phyloP scores from a whole-genome alignment of 2,113 vertebrate species.

The Acrocephalus arundinaceus region DNA sequence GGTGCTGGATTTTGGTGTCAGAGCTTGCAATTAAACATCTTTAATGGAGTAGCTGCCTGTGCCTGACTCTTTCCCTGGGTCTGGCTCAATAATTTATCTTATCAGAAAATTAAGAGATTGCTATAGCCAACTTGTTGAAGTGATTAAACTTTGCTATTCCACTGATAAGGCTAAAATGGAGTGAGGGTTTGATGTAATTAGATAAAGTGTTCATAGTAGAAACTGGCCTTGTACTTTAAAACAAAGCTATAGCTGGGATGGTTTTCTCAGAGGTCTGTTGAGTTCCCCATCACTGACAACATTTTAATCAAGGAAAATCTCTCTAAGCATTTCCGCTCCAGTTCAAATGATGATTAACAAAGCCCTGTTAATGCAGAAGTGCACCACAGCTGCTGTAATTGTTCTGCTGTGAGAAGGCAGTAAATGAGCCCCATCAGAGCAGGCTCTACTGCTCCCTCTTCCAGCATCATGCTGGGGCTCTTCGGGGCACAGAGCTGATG shows the following conservation, averaged over 20 bases:
- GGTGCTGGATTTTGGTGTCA: not conserved
- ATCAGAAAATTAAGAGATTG: not conserved
- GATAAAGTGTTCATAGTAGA: not conserved
- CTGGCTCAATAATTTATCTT: not conserved
- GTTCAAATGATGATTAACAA: constrained; percentile 25
- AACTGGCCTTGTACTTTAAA: not conserved
- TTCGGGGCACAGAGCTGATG: not conserved
- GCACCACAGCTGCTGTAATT: not conserved
- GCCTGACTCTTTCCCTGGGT: not conserved
- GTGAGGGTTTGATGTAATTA: not conserved
- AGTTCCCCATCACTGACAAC: not conserved
- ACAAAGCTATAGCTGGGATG: not conserved
- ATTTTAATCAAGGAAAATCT: constrained; percentile 34
- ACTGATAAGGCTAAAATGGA: not conserved
- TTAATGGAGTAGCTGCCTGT: not conserved
- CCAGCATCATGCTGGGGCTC: not conserved
- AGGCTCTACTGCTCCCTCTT: not conserved
- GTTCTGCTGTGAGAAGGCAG: not conserved
- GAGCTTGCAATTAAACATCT: not conserved
- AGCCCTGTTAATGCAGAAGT: not conserved
- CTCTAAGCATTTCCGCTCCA: not conserved
- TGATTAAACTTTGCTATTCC: not conserved
- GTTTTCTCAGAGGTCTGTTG: not conserved
- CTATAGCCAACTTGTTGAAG: not conserved
- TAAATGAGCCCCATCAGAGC: constrained; percentile 15